Conservation (phyloP, 2,113 vertebrate species). For the Rhinopithecus roxellana region DNA sequence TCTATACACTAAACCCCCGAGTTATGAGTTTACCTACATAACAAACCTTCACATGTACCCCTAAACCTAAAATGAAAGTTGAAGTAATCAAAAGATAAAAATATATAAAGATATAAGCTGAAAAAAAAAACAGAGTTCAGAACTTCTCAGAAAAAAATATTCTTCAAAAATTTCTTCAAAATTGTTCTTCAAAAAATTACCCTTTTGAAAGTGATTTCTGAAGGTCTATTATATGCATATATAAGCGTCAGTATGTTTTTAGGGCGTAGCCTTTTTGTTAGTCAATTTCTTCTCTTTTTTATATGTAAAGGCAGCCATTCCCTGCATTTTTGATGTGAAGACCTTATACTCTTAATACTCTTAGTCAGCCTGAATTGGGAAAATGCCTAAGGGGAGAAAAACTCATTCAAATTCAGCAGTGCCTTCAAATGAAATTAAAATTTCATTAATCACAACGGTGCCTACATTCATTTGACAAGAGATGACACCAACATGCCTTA, state of each 20-base stretch:
- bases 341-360: background rate
- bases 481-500: background rate
- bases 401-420: conserved; percentile 29
- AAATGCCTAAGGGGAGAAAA: background rate
- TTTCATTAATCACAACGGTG: conserved; percentile 42
- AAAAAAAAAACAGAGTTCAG: background rate
- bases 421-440: conserved; percentile 58
- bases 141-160: background rate
- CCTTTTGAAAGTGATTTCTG: background rate
- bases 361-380: background rate
- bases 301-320: background rate
- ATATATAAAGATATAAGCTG: too few species aligned
- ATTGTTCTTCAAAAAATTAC: too few species aligned
- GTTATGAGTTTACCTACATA: too few species aligned
- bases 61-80: too few species aligned
- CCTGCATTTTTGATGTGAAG: background rate
- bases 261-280: background rate
- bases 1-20: too few species aligned
- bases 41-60: too few species aligned
- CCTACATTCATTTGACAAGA: background rate
- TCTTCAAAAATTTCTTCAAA: too few species aligned
- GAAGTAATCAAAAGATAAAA: too few species aligned
- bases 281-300: background rate
- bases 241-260: background rate
- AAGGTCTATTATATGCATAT: background rate